Percentiles rank a stretch among this genome's conserved stretches.
Conservation (phyloP, 2,888 invertebrate genomes). For the Cryptophagus acutangulus region DNA sequence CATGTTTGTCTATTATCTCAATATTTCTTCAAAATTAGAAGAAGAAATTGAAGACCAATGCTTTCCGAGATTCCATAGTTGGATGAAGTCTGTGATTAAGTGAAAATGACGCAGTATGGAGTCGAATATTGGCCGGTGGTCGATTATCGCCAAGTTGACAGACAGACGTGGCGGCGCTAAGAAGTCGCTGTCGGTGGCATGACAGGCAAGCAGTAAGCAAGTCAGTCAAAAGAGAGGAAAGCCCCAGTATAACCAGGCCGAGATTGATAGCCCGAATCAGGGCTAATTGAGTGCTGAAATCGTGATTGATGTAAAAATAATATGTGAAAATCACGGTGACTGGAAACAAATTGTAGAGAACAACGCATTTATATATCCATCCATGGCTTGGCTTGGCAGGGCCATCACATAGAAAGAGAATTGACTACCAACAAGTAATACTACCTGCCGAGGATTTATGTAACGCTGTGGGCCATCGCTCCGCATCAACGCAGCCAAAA, state of each 20-base stretch:
- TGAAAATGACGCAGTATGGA: not conserved
- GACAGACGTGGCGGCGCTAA: constrained; percentile 21
- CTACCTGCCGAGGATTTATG: constrained; percentile 42
- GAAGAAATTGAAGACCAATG: too few relatives aligned
- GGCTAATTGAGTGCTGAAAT: constrained; percentile 46
- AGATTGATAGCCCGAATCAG: constrained; percentile 25
- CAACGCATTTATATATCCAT: constrained; percentile 11
- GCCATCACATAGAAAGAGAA: not conserved
- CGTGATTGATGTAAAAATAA: constrained; percentile 47
- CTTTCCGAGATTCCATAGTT: too few relatives aligned
- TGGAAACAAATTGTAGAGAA: constrained; percentile 33
- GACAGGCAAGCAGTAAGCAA: constrained; percentile 17
- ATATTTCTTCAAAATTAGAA: too few relatives aligned
- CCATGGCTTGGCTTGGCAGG: not conserved
- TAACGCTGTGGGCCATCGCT: too few relatives aligned
- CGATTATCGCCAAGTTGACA: constrained; percentile 18
- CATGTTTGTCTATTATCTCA: too few relatives aligned
- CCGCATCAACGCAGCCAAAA: too few relatives aligned
- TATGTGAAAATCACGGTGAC: constrained; percentile 48
- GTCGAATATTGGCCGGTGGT: constrained; percentile 10
- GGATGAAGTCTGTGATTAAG: constrained; percentile 3
- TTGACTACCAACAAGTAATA: constrained; percentile 7
- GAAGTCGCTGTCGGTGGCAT: constrained; percentile 24
- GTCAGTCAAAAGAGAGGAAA: constrained; percentile 13
- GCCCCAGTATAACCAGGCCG: constrained; percentile 20